phyloP scores from a whole-genome alignment of 2,888 invertebrate species.

The Meghimatium bilineatum region DNA sequence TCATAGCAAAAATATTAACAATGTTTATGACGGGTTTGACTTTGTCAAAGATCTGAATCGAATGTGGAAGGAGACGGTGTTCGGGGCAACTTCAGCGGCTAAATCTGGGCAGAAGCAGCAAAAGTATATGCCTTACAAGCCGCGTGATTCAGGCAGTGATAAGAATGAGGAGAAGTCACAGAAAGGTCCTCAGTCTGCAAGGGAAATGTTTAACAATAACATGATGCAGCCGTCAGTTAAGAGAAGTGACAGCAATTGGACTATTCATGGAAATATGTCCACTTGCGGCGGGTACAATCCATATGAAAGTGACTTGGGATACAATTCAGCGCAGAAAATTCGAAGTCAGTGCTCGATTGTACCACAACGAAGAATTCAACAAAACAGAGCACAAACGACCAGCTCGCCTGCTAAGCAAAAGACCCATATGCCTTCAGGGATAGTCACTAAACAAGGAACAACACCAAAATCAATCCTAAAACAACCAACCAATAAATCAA shows the following conservation, averaged over 20 bases:
- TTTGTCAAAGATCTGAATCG: slow-evolving; percentile 36
- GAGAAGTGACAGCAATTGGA: slow-evolving; percentile 8
- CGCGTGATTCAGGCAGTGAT: neutral
- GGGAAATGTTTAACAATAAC: neutral
- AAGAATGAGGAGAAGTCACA: neutral
- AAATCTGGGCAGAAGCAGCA: neutral
- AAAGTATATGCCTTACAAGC: slow-evolving; percentile 38
- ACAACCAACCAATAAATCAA: neutral
- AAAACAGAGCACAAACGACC: neutral
- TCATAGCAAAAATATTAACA: neutral
- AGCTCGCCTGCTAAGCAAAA: neutral
- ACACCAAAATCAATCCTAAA: slow-evolving; percentile 22
- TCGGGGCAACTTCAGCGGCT: neutral
- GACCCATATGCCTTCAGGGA: neutral
- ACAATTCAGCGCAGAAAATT: neutral
- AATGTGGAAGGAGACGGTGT: slow-evolving; percentile 28
- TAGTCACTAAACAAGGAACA: neutral
- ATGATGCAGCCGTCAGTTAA: neutral
- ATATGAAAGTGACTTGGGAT: neutral
- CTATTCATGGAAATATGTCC: neutral
- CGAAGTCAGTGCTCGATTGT: neutral
- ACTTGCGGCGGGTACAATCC: neutral
- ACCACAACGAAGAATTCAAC: neutral
- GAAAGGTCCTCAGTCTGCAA: neutral
- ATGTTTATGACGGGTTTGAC: slow-evolving; percentile 7